Percentiles rank a stretch among this genome's conserved stretches.
Conservation (phyloP, 2,113 vertebrate species). For the Cyphotilapia sp. region DNA sequence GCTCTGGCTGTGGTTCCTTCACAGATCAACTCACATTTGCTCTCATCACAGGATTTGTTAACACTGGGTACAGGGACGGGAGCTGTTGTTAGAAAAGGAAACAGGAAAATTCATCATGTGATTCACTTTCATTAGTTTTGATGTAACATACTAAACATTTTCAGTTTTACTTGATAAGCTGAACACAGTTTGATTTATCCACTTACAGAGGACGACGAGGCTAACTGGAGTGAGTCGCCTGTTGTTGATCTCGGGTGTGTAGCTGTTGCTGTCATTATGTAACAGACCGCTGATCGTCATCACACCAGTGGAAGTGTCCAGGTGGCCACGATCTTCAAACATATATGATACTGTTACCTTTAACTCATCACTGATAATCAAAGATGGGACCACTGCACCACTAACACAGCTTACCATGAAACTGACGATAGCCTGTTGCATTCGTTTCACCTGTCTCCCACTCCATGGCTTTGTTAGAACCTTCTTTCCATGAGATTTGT, state of each 20-base stretch:
- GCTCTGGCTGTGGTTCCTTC: background rate
- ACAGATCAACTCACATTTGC: slow-evolving; percentile 11
- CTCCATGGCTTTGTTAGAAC: background rate
- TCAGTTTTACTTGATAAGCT: background rate
- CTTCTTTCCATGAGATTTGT: background rate
- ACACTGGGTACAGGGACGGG: slow-evolving; percentile 7
- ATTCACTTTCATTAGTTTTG: background rate
- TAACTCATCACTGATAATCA: background rate
- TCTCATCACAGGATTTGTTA: background rate
- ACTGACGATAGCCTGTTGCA: background rate
- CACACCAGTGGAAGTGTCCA: slow-evolving; percentile 1
- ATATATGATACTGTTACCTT: background rate
- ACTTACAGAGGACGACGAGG: slow-evolving; percentile 32
- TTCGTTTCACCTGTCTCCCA: background rate
- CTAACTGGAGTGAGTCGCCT: accelerated
- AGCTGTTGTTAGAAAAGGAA: background rate
- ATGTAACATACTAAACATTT: background rate
- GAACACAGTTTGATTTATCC: background rate
- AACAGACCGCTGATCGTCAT: slow-evolving; percentile 21
- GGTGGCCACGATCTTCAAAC: background rate
- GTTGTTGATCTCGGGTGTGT: background rate
- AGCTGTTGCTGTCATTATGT: accelerated
- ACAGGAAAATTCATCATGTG: background rate
- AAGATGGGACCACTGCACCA: accelerated
- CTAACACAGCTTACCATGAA: background rate